These are phyloP conservation scores for Diachasma alloeum DNA, from an alignment of 1,140 invertebrate species.

Conservation along the genomic window DNA sequence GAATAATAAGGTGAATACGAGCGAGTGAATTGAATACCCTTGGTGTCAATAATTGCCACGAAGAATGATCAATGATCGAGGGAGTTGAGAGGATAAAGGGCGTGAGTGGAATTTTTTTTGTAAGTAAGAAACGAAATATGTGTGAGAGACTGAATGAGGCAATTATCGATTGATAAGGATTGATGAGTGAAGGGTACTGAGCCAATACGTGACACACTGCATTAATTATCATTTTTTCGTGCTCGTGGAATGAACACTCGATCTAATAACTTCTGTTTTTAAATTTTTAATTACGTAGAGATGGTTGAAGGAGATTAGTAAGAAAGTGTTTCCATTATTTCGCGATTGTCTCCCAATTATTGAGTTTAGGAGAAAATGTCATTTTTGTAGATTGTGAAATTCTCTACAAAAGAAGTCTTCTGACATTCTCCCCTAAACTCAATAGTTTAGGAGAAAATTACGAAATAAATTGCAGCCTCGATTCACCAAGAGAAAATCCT, in stretches of 20 bases:
- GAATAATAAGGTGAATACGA: conserved; percentile 17
- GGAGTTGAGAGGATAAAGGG: background rate
- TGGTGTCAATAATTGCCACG: background rate
- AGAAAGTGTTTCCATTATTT: too few relatives aligned
- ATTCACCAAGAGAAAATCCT: too few relatives aligned
- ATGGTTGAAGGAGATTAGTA: background rate
- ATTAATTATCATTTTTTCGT: conserved; percentile 2
- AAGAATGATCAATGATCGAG: background rate
- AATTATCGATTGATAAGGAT: background rate
- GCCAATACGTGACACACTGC: conserved; percentile 1
- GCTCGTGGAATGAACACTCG: background rate
- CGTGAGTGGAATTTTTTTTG: background rate
- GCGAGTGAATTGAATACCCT: background rate
- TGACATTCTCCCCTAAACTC: too few relatives aligned
- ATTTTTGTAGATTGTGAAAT: too few relatives aligned
- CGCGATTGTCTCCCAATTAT: too few relatives aligned
- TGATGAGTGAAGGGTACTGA: background rate
- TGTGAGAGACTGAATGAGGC: background rate
- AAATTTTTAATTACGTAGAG: background rate
- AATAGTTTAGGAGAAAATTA: too few relatives aligned
- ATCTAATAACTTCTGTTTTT: conserved; percentile 1
- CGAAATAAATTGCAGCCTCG: too few relatives aligned
- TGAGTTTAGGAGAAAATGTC: conserved; percentile 31
- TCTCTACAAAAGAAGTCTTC: too few relatives aligned
- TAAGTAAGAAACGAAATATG: background rate